These are phyloP conservation scores for Patella vulgata DNA, from an alignment of 1,140 invertebrate species.

Conservation along the genomic window DNA sequence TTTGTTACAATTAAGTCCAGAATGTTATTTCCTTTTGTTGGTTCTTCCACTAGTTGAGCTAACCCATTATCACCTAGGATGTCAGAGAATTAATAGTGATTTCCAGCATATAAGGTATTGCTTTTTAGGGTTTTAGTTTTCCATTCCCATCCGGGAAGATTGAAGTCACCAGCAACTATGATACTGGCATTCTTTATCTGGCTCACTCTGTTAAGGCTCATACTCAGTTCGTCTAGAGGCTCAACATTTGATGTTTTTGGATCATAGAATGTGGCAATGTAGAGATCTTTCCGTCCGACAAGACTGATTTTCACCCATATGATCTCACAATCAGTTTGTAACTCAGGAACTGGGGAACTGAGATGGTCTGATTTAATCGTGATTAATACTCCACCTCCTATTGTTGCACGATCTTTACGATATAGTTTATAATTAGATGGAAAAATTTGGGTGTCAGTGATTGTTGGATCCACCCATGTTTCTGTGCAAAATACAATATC, in stretches of 20 bases:
- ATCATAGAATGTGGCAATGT: conserved; percentile 6
- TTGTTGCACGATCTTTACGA: conserved; percentile 17
- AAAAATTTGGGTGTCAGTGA: conserved; percentile 25
- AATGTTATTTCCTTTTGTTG: too few species aligned
- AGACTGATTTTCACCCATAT: conserved; percentile 24
- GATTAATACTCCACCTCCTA: conserved; percentile 27
- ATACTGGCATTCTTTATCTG: too few species aligned
- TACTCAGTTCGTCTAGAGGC: too few species aligned
- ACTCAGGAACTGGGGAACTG: conserved; percentile 16
- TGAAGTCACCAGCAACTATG: too few species aligned
- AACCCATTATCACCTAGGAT: conserved; percentile 15
- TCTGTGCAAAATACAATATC: conserved; percentile 23
- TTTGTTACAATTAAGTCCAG: too few species aligned
- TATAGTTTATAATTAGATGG: conserved; percentile 22
- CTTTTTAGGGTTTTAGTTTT: conserved; percentile 21
- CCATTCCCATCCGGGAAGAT: conserved; percentile 24
- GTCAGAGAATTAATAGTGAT: conserved; percentile 11
- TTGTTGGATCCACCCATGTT: conserved; percentile 17
- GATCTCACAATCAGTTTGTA: conserved; percentile 26
- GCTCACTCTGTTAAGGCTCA: conserved; percentile 16
- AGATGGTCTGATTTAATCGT: conserved; percentile 12
- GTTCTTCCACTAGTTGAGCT: conserved; percentile 11
- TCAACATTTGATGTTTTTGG: too few species aligned
- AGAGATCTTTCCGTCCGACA: conserved; percentile 14
- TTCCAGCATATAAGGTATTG: background rate